Evolutionary conservation across 2,797 vertebrate genomes (phyloP).

Genomic region (Kryptopterus vitreolus): DNA sequence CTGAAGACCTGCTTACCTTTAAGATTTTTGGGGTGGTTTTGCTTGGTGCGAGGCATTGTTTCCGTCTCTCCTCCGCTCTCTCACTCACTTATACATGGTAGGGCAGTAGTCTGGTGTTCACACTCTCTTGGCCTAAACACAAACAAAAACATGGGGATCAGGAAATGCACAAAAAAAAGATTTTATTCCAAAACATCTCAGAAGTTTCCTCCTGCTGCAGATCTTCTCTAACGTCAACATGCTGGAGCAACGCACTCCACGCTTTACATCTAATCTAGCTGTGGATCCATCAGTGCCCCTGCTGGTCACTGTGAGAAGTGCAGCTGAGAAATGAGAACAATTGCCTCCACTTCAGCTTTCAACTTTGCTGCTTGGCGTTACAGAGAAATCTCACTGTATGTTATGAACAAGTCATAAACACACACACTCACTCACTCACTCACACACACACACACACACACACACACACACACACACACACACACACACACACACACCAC

Average conservation of each 20-base stretch:
- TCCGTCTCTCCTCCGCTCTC: constrained; percentile 57
- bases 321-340: neutral
- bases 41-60: constrained; percentile 97
- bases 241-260: neutral
- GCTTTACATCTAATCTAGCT: neutral
- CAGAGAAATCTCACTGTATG: neutral
- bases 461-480: neutral
- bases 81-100: constrained; percentile 71
- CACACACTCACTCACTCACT: constrained; percentile 11
- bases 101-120: constrained; percentile 43
- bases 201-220: neutral
- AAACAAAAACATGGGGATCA: neutral
- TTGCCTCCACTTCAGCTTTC: neutral
- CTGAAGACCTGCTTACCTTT: constrained; percentile 80
- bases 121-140: constrained; percentile 40
- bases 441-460: neutral
- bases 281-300: neutral
- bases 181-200: neutral
- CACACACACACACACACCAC: neutral
- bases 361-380: neutral
- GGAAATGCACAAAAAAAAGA: neutral
- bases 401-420: neutral
- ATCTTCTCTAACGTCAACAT: neutral
- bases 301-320: neutral
- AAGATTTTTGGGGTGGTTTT: constrained; percentile 96